phyloP scores from a whole-genome alignment of 2,888 invertebrate genomes.

The Acanthococcus lagerstroemiae region DNA sequence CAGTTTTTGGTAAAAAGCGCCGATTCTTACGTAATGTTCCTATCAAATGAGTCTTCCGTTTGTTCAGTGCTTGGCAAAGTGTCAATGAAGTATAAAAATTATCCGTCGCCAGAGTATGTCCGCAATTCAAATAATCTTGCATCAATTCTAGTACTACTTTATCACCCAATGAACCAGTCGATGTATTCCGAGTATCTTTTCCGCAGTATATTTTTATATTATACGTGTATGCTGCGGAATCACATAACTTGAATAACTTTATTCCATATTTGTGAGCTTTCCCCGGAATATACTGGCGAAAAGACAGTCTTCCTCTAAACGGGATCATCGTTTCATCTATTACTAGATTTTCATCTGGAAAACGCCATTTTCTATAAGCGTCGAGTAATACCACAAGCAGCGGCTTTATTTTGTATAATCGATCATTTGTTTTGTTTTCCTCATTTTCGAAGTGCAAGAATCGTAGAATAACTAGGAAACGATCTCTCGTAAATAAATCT shows the following conservation, averaged over 20 bases:
- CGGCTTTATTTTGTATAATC: constrained; percentile 33
- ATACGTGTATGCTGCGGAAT: constrained; percentile 38
- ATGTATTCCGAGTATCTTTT: neutral
- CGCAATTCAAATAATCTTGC: neutral
- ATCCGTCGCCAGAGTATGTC: constrained; percentile 12
- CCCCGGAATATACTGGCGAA: no score
- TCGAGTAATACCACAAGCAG: constrained; percentile 21
- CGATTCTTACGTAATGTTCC: constrained; percentile 24
- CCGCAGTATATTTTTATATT: constrained; percentile 37
- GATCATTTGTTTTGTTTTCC: constrained; percentile 33
- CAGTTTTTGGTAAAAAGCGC: constrained; percentile 5
- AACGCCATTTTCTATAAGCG: constrained; percentile 1
- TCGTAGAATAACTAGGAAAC: constrained; percentile 37
- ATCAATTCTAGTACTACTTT: constrained; percentile 6
- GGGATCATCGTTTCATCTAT: constrained; percentile 40
- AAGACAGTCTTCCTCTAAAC: constrained; percentile 39
- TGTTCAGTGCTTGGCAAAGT: constrained; percentile 8
- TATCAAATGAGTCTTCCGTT: constrained; percentile 23
- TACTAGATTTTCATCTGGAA: constrained; percentile 37
- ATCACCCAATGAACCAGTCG: neutral
- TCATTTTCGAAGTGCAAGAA: constrained; percentile 38
- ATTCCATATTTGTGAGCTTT: no score
- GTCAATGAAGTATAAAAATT: constrained; percentile 26
- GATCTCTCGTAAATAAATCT: constrained; percentile 35
- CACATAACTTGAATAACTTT: constrained; percentile 40